Evolutionary conservation across 1,140 invertebrate species (phyloP).

Genomic region (Diorhabda carinulata): DNA sequence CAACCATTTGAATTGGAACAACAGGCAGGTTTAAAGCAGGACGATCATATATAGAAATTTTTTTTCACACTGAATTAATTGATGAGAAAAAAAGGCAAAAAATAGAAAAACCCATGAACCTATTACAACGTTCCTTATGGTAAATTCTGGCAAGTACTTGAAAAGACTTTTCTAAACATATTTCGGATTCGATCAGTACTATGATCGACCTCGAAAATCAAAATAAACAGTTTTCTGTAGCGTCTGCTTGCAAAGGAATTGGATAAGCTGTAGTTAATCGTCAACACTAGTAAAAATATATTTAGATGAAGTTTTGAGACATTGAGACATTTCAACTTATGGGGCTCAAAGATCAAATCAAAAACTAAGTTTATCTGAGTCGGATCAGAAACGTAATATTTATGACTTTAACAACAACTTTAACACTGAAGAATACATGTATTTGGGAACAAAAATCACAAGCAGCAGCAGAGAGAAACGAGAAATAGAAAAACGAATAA

Average conservation of each 20-base stretch:
- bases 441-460: background rate
- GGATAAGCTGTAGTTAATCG: too few relatives aligned
- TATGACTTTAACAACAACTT: background rate
- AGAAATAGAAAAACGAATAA: too few relatives aligned
- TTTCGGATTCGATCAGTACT: background rate
- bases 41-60: background rate
- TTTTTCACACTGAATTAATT: background rate
- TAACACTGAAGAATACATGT: background rate
- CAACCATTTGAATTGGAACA: background rate
- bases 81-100: background rate
- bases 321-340: too few relatives aligned
- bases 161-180: background rate
- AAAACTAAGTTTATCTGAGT: too few relatives aligned
- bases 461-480: too few relatives aligned
- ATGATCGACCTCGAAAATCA: background rate
- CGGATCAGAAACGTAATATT: background rate
- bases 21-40: background rate
- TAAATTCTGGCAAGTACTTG: background rate
- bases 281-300: too few relatives aligned
- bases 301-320: too few relatives aligned
- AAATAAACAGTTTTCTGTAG: background rate
- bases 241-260: background rate
- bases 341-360: too few relatives aligned
- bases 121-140: background rate
- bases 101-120: background rate